These are phyloP conservation scores for Lasioglossum calceatum DNA, from an alignment of 2,888 invertebrate species.

Conservation along the genomic window DNA sequence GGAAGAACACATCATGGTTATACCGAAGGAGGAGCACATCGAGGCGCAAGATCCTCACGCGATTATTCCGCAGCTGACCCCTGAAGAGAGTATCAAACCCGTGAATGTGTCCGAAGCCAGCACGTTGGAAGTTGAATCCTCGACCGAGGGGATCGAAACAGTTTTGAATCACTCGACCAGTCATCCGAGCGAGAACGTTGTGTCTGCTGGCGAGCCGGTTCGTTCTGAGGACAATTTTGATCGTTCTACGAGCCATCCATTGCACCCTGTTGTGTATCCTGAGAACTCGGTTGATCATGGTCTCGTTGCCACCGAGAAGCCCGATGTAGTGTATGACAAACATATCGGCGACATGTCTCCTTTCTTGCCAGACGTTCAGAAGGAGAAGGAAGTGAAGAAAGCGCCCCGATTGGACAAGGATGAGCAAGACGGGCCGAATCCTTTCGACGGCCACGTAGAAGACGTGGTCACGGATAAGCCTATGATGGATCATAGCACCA, in stretches of 20 bases:
- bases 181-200: conserved; percentile 49
- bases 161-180: conserved; percentile 32
- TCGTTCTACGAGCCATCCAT: conserved; percentile 66
- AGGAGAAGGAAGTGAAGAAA: conserved; percentile 81
- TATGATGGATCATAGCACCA: conserved; percentile 2
- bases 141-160: conserved; percentile 1
- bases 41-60: conserved; percentile 69
- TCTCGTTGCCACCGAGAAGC: conserved; percentile 45
- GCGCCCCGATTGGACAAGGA: conserved; percentile 85
- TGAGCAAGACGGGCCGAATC: conserved; percentile 85
- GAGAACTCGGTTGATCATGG: conserved; percentile 60
- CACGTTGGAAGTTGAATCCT: not conserved
- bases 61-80: conserved; percentile 74
- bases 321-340: conserved; percentile 70
- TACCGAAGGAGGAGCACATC: conserved; percentile 50
- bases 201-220: conserved; percentile 16
- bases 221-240: conserved; percentile 63
- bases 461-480: conserved; percentile 74
- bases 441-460: conserved; percentile 82
- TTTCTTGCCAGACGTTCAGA: conserved; percentile 88
- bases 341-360: conserved; percentile 88
- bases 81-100: conserved; percentile 64
- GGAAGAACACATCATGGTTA: conserved; percentile 70
- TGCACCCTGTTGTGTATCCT: conserved; percentile 63
- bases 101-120: conserved; percentile 26